Base-by-base conservation (phyloP, 2,113 vertebrate species). In the Mustela nigripes region DNA sequence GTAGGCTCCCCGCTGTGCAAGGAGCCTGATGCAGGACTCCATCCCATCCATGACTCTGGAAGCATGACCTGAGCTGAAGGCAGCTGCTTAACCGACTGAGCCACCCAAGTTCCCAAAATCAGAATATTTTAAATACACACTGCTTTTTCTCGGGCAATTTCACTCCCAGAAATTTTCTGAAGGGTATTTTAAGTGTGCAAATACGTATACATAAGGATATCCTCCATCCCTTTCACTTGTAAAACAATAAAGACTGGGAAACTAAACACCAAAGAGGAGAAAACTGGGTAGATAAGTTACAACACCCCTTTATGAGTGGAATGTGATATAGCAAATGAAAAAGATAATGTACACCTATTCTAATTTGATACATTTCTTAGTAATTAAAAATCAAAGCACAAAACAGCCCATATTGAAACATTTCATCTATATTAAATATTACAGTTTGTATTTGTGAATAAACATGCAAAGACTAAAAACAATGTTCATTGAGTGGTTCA, bases 81-180 rank as follows among this genome's bases (percentile, higher is more conserved):
- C 16, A 56, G 53, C 53, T 56, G 53, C 53, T 56, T 56, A 16
- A 18, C 53, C 1, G 53, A 56, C 53, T 56, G 53, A 56, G 16
- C 53, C 16, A 56, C 53, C 53, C 53, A 56, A 16, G 53, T 16
- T 56, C 53, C 16, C 63, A 81, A 86, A 84, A 80, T 81, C 33
- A 63, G 19, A 84, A 2, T 74, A 97, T 90, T 95, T 91, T 92
- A 95, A 81, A 83, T 36, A 90, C 76, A 6, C 22, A 45, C 2
- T 73, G 19, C 16, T 73, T 48, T 93, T 58, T 65, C 56, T n/a
- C 56, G 60, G 10, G 65, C 22, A 91, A 83, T 82, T 48, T 85
- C 85, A 91, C 53, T 71, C 86, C 33, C 12, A 82, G 39, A 76
- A 95, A 19, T 50, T 83, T 18, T 80, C 42, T 4, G 48, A 89